Conservation (phyloP, 2,888 invertebrate species). For the Cheilosia scutellata region DNA sequence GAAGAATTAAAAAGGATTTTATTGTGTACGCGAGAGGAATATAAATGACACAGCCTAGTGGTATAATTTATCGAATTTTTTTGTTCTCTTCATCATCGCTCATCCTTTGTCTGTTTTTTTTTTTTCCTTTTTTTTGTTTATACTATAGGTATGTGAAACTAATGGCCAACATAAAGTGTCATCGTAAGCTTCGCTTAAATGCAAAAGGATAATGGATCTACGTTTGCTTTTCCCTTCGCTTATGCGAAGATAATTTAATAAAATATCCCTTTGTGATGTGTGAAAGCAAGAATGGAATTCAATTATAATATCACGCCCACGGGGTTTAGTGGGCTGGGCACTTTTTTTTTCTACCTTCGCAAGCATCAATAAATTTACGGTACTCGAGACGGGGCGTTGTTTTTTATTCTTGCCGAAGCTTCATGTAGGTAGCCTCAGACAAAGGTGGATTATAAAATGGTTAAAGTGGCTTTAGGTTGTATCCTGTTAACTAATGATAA, state of each 20-base stretch:
- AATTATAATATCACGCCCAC: constrained; percentile 51
- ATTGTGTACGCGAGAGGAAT: not conserved
- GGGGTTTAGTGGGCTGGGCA: not conserved
- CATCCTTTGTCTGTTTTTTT: constrained; percentile 7
- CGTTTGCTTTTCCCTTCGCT: constrained; percentile 29
- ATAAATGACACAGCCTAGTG: constrained; percentile 23
- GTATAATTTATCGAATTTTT: constrained; percentile 59
- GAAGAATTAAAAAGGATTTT: constrained; percentile 42
- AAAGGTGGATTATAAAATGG: not conserved
- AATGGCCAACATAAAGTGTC: constrained; percentile 44
- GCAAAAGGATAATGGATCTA: constrained; percentile 48
- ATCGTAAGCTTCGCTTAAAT: constrained; percentile 9
- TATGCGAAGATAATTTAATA: constrained; percentile 52
- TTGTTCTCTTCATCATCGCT: not conserved
- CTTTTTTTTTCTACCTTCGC: not conserved
- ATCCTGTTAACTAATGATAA: no score
- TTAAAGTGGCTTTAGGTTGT: no score
- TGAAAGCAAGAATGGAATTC: constrained; percentile 40
- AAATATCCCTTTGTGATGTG: constrained; percentile 29
- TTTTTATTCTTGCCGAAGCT: not conserved
- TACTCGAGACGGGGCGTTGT: constrained; percentile 27
- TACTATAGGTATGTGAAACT: constrained; percentile 36
- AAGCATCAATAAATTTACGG: not conserved
- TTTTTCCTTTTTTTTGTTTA: not conserved
- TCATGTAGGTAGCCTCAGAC: not conserved